phyloP scores from a whole-genome alignment of 2,888 invertebrate species.

The Leptothorax acervorum region DNA sequence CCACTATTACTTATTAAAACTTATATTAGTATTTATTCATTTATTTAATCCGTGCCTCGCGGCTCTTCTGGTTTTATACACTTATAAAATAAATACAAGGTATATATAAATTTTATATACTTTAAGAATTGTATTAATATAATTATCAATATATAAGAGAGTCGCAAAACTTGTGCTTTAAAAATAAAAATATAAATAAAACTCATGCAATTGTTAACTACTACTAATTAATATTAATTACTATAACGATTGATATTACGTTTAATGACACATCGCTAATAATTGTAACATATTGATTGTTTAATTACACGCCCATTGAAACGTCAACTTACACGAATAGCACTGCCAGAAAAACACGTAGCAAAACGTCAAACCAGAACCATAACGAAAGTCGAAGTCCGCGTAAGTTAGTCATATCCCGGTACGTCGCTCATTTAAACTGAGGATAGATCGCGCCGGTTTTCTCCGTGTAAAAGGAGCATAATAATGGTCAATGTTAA shows the following conservation, averaged over 20 bases:
- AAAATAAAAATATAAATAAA: conserved; percentile 28
- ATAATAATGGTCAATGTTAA: conserved; percentile 9
- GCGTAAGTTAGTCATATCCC: conserved; percentile 76
- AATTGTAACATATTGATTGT: conserved; percentile 7
- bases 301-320: neutral
- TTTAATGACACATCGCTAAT: neutral
- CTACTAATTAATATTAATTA: neutral
- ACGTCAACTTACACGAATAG: conserved; percentile 80
- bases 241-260: neutral
- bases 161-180: neutral
- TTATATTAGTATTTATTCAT: neutral
- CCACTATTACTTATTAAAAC: neutral
- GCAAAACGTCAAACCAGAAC: conserved; percentile 79
- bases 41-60: neutral
- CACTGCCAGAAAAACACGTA: conserved; percentile 79
- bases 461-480: neutral
- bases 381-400: conserved; percentile 69
- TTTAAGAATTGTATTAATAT: neutral
- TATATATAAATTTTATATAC: no score
- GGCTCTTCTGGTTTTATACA: neutral
- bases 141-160: neutral
- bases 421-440: conserved; percentile 43
- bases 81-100: no score
- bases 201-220: neutral
- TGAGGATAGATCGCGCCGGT: neutral